A percentile compares a stretch with the other conserved stretches of the same genome.
Conservation (phyloP, 2,113 vertebrate species). For the Thamnaconus septentrionalis region DNA sequence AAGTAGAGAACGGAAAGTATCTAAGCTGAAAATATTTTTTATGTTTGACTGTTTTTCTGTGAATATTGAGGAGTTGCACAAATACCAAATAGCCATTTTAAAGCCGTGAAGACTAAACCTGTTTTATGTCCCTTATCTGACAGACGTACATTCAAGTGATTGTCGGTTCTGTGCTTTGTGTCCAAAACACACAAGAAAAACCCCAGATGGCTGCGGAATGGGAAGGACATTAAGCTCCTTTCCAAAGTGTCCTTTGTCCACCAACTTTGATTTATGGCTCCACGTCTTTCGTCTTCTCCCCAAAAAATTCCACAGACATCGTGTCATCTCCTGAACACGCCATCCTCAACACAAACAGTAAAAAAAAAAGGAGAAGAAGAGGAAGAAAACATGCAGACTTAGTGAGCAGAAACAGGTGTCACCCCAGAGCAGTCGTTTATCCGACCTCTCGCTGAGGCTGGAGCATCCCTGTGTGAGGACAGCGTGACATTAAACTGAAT, state of each 20-base stretch:
- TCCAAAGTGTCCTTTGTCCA: slow-evolving; percentile 17
- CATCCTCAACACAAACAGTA: neutral
- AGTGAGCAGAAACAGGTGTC: slow-evolving; percentile 53
- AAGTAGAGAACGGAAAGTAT: too few species aligned
- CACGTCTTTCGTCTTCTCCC: slow-evolving; percentile 21
- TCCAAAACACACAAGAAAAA: slow-evolving; percentile 1
- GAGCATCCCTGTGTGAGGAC: slow-evolving; percentile 10
- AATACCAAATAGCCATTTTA: too few species aligned
- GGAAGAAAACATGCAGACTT: neutral
- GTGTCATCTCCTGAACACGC: slow-evolving; percentile 7
- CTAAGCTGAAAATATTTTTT: too few species aligned
- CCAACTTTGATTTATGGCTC: slow-evolving; percentile 47
- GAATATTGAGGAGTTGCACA: too few species aligned
- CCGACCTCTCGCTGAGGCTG: slow-evolving; percentile 27
- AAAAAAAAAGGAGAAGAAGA: slow-evolving; percentile 38
- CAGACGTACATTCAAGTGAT: neutral
- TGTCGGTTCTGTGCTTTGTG: neutral
- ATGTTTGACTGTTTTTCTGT: too few species aligned
- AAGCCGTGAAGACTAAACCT: too few species aligned
- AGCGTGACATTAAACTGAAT: slow-evolving; percentile 46
- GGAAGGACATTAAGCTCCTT: slow-evolving; percentile 18
- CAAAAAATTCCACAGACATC: slow-evolving; percentile 43
- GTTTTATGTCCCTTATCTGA: too few species aligned
- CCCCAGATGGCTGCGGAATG: slow-evolving; percentile 52
- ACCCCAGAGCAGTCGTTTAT: slow-evolving; percentile 19